Evolutionary conservation across 2,888 invertebrate genomes (phyloP), one percentile per base, ranked within the genome.

Genomic region (Latheticus oryzae): DNA sequence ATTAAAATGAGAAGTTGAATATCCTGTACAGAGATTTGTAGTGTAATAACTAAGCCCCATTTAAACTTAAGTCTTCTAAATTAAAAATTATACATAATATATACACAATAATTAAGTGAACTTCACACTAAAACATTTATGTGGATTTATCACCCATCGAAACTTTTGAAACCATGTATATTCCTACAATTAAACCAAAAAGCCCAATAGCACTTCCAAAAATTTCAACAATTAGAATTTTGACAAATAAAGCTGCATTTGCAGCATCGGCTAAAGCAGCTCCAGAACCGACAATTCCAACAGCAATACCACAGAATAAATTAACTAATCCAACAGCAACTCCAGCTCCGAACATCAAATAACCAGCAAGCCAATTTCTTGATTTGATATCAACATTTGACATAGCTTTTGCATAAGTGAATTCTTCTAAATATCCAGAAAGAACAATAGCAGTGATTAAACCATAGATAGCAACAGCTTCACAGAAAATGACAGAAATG

Each of bases 401-500:
- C 7, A 76, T 69, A 48, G 80, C 65, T 5, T 80, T 79, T 70
- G 16, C 5, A 3, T 81, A 82, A 21, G 81, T 79, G 74, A 85
- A 86, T 70, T 79, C 79, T 64, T 76, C 68, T 50, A 76, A 80
- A 77, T 89, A 86, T 65, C 95, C 95, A 28, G 94, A 93, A 58
- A 99, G 84, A 24, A 99, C 97, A 76, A 99, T 98, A 35, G 99
- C 97, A 72, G 97, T 96, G 74, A 99, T 99, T 63, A 99, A 85
- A 16, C 99, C 99, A 80, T 99, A 99, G 80, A 99, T 99, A 64
- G 99, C 99, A 2, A 99, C 99, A 65, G 99, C 99, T 82, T 99
- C 99, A 78, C 99, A 99, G 84, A 99, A 99, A 80, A 99, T 99
- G 70, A 99, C 97, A 43, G 97, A 98, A 76, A 99, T 97, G 76